Evolutionary conservation across 2,888 invertebrate genomes (phyloP), one percentile per base, ranked within the genome.

Genomic region (Aradus depressus): DNA sequence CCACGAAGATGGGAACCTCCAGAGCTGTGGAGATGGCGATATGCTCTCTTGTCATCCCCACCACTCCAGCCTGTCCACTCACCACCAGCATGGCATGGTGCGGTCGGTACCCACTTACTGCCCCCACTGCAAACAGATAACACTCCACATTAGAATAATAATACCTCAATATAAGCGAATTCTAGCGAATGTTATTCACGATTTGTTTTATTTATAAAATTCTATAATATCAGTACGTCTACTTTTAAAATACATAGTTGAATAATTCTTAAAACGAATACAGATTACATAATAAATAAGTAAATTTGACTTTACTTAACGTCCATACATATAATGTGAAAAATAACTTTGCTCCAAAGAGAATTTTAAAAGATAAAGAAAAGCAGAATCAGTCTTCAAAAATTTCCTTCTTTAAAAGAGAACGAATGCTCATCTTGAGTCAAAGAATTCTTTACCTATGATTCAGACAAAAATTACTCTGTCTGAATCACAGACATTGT

Each of bases 1-100:
- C 88, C 14, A 92, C 82, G 66, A 96, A 92, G 67, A 96, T 84
- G 0, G 97, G 95, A 62, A 88, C 77, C 60, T 85, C 81, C 38
- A 90, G 66, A 0, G 87, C 88, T 0, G 83, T 71, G 2, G 84
- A 80, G 35, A 96, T 77, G 0, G 85, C 83, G 51, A 96, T 73
- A 69, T 97, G 96, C 65, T 98, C 96, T 60, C 87, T 83, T 0
- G 92, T 90, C 66, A 85, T 86, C 4, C 80, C 77, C 0, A 81
- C 81, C 34, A 84, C 79, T 8, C 90, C 91, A 0, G 84, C 82
- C 19, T 84, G 80, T 0, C 82, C 80, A 0, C 77, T 75, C 60
- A 88, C 81, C 28, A 89, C 86, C 45, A 91, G 73, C 82, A 91
- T 81, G 26, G 84, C 87, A 67, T 86, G 87, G 91, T 34, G 74